Base-by-base conservation (phyloP, 2,888 invertebrate genomes). In the Thyatira batis region DNA sequence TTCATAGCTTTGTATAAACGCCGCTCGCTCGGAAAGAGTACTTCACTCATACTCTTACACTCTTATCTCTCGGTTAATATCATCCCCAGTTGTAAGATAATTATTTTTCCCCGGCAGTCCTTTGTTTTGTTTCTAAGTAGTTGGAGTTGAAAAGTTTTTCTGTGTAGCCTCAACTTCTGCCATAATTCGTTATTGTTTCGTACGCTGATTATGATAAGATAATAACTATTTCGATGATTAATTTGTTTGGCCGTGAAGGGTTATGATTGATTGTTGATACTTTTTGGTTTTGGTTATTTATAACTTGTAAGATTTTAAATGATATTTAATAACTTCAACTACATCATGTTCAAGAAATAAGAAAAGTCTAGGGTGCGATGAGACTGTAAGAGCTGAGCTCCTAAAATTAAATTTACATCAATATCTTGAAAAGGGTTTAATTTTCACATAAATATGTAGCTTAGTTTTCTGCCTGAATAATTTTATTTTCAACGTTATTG, bases 1-100 rank as follows among this genome's bases (percentile, higher is more conserved):
- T 91, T 91, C 91, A 90, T 90, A 88, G 89, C 89, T 88, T 86
- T 84, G 84, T 88, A 85, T 86, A 88, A 88, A 84, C 86, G 85
- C 73, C 76, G 76, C 76, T 75, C 77, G 76, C 78, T 82, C 71
- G 69, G 78, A 85, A 89, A 88, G 89, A 89, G 87, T 89, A 80
- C 87, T 88, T 82, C 85, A 86, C 83, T 84, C 85, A 84, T 84
- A 75, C 76, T 63, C 67, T 64, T 61, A 67, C 58, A 77, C 75
- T 79, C 80, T 84, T 85, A 84, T 86, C 85, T 87, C 63, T 53
- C 73, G 78, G 83, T 83, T 85, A 85, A 87, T 89, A 86, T 84
- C 84, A 80, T 84, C 76, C 75, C 61, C 78, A 79, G 75, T 81
- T 78, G 74, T 78, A 79, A 77, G 78, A 74, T 78, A 83, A 85